Percentiles rank a stretch among this genome's conserved stretches.
These are phyloP conservation scores for Carassius auratus DNA, from an alignment of 2,113 vertebrate species.

Conservation along the genomic window DNA sequence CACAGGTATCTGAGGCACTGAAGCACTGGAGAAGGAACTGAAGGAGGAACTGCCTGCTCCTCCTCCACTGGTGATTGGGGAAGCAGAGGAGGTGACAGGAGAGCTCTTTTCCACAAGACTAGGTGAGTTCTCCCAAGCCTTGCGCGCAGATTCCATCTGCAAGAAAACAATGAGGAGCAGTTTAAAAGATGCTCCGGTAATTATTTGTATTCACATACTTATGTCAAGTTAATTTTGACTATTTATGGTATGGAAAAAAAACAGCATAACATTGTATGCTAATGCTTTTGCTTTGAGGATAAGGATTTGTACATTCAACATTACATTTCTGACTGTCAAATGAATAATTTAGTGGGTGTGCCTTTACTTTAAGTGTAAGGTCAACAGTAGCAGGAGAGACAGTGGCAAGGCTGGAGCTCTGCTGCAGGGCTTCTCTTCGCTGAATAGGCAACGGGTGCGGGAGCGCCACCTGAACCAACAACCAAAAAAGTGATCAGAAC, in stretches of 20 bases:
- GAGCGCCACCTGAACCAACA: constrained; percentile 88
- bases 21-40: constrained; percentile 92
- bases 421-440: constrained; percentile 91
- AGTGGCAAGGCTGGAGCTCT: constrained; percentile 92
- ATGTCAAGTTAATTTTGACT: background rate
- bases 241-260: background rate
- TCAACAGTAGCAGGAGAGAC: constrained; percentile 96
- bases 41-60: constrained; percentile 82
- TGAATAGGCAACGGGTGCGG: constrained; percentile 92
- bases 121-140: constrained; percentile 98
- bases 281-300: background rate
- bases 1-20: constrained; percentile 94
- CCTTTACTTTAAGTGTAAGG: constrained; percentile 93
- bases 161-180: constrained; percentile 11
- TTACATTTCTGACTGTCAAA: background rate
- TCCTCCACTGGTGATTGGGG: constrained; percentile 80
- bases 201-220: background rate
- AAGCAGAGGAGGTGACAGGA: constrained; percentile 87
- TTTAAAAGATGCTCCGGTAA: background rate
- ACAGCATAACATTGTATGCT: background rate
- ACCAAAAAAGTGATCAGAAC: background rate
- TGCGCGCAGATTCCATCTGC: constrained; percentile 98
- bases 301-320: background rate
- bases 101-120: constrained; percentile 91
- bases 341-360: background rate